Base-by-base conservation (phyloP, 2,888 invertebrate genomes). In the Chaetogeoica ovagalla region DNA sequence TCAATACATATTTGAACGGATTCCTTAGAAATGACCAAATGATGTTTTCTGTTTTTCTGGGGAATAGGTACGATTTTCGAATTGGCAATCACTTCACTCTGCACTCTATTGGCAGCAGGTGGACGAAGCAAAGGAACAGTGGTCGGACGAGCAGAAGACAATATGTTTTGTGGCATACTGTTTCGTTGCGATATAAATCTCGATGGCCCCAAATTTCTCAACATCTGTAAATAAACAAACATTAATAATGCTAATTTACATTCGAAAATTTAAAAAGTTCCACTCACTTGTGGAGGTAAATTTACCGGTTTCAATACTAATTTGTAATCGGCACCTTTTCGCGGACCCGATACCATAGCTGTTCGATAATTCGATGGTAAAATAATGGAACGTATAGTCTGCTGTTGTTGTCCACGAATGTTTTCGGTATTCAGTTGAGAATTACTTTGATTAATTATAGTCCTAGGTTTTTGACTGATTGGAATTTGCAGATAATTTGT, bases 261-360 rank as follows among this genome's bases (percentile, higher is more conserved):
- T 70, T 19, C 11, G 6, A 43, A 43, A 59, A 43, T 43, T 9
- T 59, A 69, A 8, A 23, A 15, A 43, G 0, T 59, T 68, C 68
- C 15, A 57, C 15, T 57, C 17, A 62, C 30, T 63, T 60, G 62
- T 21, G 60, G 52, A 70, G 62, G 77, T n/a, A 71, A 57, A 71
- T 79, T 79, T 69, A 79, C 79, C n/a, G 71, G 65, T 71, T 79
- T 79, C 43, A 79, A 43, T n/a, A 79, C 30, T 30, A 79, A 52
- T 63, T 57, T 79, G 57, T 79, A 71, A 71, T 79, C 79, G 17
- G 43, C 52, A 55, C 63, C 63, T 71, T 2, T 69, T 8, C 43
- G 60, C 17, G 71, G 79, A 2, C 71, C 23, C n/a, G 77, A 69
- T 19, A 69, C 43, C 79, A 79, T 63, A 13, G 79, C 13, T 69